Conservation (phyloP, 2,797 vertebrate species). For the Brachyalestes nurse region DNA sequence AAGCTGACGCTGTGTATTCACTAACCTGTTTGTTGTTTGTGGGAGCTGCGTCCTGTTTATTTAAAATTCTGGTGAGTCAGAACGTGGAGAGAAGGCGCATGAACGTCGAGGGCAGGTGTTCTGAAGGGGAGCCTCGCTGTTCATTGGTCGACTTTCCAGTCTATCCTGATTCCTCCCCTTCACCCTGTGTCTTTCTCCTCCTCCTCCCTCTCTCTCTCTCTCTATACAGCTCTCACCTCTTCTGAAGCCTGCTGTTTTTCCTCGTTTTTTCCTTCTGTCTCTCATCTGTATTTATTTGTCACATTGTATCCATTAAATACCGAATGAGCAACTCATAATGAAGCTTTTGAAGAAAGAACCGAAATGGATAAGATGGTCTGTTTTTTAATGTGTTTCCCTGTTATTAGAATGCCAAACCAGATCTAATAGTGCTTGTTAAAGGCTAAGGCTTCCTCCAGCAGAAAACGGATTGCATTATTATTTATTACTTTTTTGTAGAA, state of each 20-base stretch:
- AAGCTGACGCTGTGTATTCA: not conserved
- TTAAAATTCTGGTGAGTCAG: not conserved
- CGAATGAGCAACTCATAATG: slow-evolving; percentile 70
- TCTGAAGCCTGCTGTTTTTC: slow-evolving; percentile 24
- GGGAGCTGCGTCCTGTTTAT: not conserved
- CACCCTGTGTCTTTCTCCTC: slow-evolving; percentile 7
- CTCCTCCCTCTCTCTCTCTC: slow-evolving; percentile 9
- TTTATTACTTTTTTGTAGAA: no score
- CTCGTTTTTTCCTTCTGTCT: slow-evolving; percentile 46
- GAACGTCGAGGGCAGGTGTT: slow-evolving; percentile 14
- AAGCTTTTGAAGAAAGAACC: slow-evolving; percentile 65
- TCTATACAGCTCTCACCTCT: slow-evolving; percentile 8
- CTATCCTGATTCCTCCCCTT: slow-evolving; percentile 5
- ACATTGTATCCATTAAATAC: slow-evolving; percentile 73
- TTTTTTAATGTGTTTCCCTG: slow-evolving; percentile 26
- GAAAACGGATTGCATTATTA: no score
- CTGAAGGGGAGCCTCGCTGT: slow-evolving; percentile 7
- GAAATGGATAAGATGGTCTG: slow-evolving; percentile 46
- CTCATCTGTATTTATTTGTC: slow-evolving; percentile 74
- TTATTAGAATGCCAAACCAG: not conserved
- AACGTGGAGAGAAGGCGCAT: not conserved
- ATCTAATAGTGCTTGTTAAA: not conserved
- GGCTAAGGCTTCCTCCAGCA: not conserved
- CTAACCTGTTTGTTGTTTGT: not conserved
- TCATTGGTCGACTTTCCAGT: slow-evolving; percentile 39